phyloP scores from a whole-genome alignment of 2,113 vertebrate species.

The Euleptes europaea region DNA sequence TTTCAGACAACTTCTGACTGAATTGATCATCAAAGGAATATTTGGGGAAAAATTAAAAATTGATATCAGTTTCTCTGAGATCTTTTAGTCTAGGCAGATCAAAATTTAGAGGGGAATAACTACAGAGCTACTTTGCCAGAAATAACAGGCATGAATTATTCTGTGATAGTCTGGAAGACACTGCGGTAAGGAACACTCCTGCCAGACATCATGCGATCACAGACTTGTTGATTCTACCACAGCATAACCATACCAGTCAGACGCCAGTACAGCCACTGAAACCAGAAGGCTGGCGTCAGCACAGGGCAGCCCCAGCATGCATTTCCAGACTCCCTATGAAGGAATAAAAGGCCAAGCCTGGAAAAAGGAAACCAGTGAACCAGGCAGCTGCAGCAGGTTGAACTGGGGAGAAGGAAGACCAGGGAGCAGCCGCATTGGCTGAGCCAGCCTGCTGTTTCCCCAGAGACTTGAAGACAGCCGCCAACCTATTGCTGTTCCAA shows the following conservation, averaged over 20 bases:
- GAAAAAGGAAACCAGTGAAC: neutral
- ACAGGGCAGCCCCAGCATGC: neutral
- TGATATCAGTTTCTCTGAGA: neutral
- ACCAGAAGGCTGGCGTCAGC: neutral
- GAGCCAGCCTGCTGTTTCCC: neutral
- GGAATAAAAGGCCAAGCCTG: neutral
- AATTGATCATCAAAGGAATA: neutral
- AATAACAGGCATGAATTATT: neutral
- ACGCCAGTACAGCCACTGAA: neutral
- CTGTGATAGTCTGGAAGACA: neutral
- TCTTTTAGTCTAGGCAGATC: neutral
- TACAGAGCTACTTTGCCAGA: neutral
- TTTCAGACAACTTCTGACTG: neutral
- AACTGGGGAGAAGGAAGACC: neutral
- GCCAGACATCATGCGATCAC: neutral
- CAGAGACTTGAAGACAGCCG: neutral
- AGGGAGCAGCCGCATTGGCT: neutral
- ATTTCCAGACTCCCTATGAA: neutral
- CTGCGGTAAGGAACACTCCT: neutral
- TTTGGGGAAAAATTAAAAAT: neutral
- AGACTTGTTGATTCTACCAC: neutral
- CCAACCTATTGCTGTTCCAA: neutral
- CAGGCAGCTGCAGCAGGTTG: neutral
- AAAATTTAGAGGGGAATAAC: neutral
- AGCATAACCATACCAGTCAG: neutral